Base-by-base conservation (phyloP, 2,797 vertebrate species). In the Sebastes diploproa region DNA sequence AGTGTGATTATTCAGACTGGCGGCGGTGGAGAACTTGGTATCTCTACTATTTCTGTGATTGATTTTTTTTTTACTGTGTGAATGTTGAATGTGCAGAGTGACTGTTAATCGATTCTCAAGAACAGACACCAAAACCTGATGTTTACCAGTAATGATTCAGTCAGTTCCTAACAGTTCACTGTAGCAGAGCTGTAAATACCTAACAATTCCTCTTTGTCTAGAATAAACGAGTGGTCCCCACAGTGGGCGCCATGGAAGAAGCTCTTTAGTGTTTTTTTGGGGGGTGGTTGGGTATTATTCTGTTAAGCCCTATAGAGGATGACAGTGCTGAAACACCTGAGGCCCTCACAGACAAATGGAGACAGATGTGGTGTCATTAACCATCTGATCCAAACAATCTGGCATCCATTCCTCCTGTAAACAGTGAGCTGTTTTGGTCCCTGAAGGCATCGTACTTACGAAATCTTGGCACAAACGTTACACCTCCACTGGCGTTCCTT, bases 381-480 rank as follows among this genome's bases (percentile, higher is more conserved):
- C 72, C 38, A 56, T 59, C 58, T 62, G 78, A 64, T 76, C n/a
- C 22, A 54, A 78, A 69, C 65, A 66, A 82, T 83, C 73, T 85
- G 81, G 80, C 73, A 34, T 67, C 29, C 22, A 42, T 68, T 68
- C 29, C 10, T 38, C 38, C 25, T 59, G 27, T 36, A 32, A 75
- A 80, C 56, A 60, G 13, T 20, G 22, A 27, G 22, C 27, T 16
- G 62, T 5, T 62, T 27, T 18, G 12, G 50, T 66, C 34, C 64
- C 72, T 23, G 63, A 30, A 25, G 74, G 58, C 22, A 4, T 70
- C 72, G 30, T 78, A 98, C 98, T 98, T 95, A 99, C 98, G 94
- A 93, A 61, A 98, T 96, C 94, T 98, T 99, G 87, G 96, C 95
- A 54, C 98, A 99, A 72, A 98, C 92, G 0, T 94, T 96, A 78